Base-by-base conservation (phyloP, 2,797 vertebrate species). In the Liasis olivaceus region DNA sequence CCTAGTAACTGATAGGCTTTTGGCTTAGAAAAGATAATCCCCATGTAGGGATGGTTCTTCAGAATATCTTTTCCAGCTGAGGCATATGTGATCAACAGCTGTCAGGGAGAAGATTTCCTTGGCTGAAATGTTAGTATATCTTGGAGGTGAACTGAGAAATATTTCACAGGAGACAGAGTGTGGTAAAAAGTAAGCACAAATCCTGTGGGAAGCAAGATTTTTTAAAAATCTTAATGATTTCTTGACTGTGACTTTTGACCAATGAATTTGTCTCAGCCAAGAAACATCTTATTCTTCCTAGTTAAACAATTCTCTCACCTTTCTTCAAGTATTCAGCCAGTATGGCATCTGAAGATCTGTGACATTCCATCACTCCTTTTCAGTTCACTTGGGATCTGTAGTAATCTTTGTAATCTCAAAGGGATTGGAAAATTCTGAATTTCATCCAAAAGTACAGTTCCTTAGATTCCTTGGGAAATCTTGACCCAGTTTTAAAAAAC, bases 161-260 rank as follows among this genome's bases (percentile, higher is more conserved):
- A 95, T 96, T 96, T 95, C 94, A 96, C 92, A 97, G 95, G 94
- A 97, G 95, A 93, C 91, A 93, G 91, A 91, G 89, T 92, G 89
- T 92, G 86, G 72, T 28, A 86, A 89, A 96, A 95, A 95, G 91
- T 97, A 97, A 97, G 96, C 95, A 96, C 95, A 95, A 90, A 95
- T 97, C 96, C 95, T 89, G 63, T 93, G 95, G 31, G 90, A 92
- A 96, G 91, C 88, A 59, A 84, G 0, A 6, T 47, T 87, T 91
- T 91, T 14, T 26, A 24, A 5, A 28, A 91, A 95, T 95, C 94
- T 93, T 95, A 94, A 91, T 91, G 94, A 94, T 94, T 89, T 42
- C 85, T 56, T 94, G 93, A 81, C 15, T 92, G 0, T 3, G 24
- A 22, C 77, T 91, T 89, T 89, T 0, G 0, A 1, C 28, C 85